A percentile compares a stretch with the other conserved stretches of the same genome.
Conservation (phyloP, 2,888 invertebrate genomes). For the Cepaea hortensis region DNA sequence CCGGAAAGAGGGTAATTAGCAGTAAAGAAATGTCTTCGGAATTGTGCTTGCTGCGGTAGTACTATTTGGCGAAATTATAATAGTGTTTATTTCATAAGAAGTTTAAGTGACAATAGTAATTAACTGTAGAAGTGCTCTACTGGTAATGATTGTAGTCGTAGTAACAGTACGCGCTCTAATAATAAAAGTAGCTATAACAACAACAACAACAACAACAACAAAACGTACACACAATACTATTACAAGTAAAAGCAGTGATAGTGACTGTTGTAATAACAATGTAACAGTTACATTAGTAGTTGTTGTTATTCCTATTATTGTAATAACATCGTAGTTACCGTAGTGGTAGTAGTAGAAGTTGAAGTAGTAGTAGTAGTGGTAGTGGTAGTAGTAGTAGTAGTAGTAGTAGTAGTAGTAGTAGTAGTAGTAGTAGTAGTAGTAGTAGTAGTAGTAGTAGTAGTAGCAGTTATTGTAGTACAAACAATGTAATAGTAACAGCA, state of each 20-base stretch:
- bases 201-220: too few species aligned
- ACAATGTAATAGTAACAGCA: not conserved
- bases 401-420: slow-evolving; percentile 23
- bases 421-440: slow-evolving; percentile 21
- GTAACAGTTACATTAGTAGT: slow-evolving; percentile 38
- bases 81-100: too few species aligned
- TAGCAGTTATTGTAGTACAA: not conserved
- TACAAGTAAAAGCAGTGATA: slow-evolving; percentile 31
- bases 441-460: not conserved
- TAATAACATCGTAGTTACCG: not conserved
- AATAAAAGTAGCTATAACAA: too few species aligned
- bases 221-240: not conserved
- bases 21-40: too few species aligned
- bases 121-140: too few species aligned
- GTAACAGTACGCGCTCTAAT: too few species aligned
- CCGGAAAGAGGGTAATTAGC: too few species aligned
- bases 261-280: slow-evolving; percentile 37
- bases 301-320: slow-evolving; percentile 17
- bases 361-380: not conserved
- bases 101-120: too few species aligned
- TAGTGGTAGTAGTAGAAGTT: not conserved
- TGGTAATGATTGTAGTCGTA: too few species aligned
- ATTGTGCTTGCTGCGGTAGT: too few species aligned
- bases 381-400: not conserved
- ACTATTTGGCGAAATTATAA: too few species aligned